These are phyloP conservation scores for Rotaria socialis DNA, from an alignment of 2,888 invertebrate genomes.

Conservation along the genomic window DNA sequence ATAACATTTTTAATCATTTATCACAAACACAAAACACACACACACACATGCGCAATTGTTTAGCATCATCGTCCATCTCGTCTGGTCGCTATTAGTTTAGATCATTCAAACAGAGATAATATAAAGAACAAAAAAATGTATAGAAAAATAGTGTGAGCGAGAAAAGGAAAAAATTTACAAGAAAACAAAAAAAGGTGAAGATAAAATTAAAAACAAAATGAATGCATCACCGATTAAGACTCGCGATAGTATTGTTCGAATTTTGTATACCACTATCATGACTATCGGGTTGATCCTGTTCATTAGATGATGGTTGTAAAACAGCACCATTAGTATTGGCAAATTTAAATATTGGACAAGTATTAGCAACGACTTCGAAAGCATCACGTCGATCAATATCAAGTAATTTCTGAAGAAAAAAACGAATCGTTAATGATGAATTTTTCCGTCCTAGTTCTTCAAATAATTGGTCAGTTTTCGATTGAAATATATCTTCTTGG, in stretches of 20 bases:
- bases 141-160: slow-evolving; percentile 14
- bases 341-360: slow-evolving; percentile 37
- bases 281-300: slow-evolving; percentile 27
- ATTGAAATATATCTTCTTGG: neutral
- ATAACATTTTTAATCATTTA: slow-evolving; percentile 18
- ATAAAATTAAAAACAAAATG: neutral
- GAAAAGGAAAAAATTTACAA: neutral
- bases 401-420: slow-evolving; percentile 38
- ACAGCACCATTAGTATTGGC: slow-evolving; percentile 34
- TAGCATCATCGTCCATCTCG: neutral
- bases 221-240: slow-evolving; percentile 17
- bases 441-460: slow-evolving; percentile 35
- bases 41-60: neutral
- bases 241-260: slow-evolving; percentile 42
- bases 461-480: slow-evolving; percentile 39
- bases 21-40: slow-evolving; percentile 26
- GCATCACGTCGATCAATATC: slow-evolving; percentile 42
- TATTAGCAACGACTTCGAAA: slow-evolving; percentile 38
- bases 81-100: slow-evolving; percentile 16
- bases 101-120: neutral
- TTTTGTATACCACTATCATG: slow-evolving; percentile 46
- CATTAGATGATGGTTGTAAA: slow-evolving; percentile 39
- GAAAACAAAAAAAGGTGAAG: neutral
- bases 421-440: slow-evolving; percentile 31
- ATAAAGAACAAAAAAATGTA: slow-evolving; percentile 15